Conservation (phyloP, 2,888 invertebrate genomes). For the Aphidoletes aphidimyza region DNA sequence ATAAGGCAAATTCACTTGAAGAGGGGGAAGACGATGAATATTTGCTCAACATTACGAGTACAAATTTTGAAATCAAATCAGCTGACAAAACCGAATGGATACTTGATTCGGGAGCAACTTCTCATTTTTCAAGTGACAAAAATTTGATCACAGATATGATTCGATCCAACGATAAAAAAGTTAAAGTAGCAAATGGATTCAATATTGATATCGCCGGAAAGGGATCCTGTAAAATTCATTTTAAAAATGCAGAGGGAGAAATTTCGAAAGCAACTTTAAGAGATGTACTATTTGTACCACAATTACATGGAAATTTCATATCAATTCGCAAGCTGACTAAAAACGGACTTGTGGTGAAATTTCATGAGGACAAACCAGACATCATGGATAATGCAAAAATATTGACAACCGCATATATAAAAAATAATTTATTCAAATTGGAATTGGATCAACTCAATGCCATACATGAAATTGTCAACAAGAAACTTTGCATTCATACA, state of each 20-base stretch:
- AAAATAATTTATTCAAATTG: not conserved
- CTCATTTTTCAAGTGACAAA: not conserved
- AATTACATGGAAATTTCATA: slow-evolving; percentile 57
- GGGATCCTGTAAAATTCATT: not conserved
- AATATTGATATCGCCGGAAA: not conserved
- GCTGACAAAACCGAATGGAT: not conserved
- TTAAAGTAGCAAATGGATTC: slow-evolving; percentile 14
- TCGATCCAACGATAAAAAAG: not conserved
- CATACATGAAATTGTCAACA: not conserved
- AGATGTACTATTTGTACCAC: slow-evolving; percentile 57
- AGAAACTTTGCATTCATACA: slow-evolving; percentile 36
- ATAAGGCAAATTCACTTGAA: not conserved
- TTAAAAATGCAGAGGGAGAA: not conserved
- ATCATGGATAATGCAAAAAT: slow-evolving; percentile 52
- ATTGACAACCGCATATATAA: not conserved
- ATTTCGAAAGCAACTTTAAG: not conserved
- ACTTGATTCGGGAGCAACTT: slow-evolving; percentile 5
- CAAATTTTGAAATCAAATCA: no score
- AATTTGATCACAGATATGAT: not conserved
- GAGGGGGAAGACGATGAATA: not conserved
- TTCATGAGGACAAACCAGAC: slow-evolving; percentile 30
- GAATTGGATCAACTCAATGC: not conserved
- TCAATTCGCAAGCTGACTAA: slow-evolving; percentile 55
- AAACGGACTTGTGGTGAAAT: slow-evolving; percentile 53
- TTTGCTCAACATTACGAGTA: no score